Evolutionary conservation across 2,113 vertebrate species (phyloP).

Genomic region (Sciurus niger): DNA sequence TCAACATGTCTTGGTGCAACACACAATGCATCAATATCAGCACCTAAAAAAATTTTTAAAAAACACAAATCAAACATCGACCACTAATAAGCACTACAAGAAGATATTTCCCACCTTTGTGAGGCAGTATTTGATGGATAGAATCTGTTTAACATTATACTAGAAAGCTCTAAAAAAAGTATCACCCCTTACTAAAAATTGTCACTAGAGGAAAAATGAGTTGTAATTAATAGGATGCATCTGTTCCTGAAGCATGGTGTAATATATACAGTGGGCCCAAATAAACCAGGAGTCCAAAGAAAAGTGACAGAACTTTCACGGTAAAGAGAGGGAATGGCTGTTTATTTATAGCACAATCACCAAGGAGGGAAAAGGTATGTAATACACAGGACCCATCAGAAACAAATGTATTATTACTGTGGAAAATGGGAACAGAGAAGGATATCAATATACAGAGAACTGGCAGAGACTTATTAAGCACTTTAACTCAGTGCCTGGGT

Average conservation of each 20-base stretch:
- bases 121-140: neutral
- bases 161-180: neutral
- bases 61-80: conserved; percentile 64
- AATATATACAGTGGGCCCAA: neutral
- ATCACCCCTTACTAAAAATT: neutral
- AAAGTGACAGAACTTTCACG: neutral
- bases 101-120: conserved; percentile 47
- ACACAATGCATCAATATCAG: conserved; percentile 96
- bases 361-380: accelerated
- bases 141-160: neutral
- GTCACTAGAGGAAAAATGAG: neutral
- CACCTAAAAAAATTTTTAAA: conserved; percentile 87
- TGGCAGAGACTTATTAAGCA: neutral
- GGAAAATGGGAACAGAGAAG: neutral
- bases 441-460: neutral
- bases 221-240: neutral
- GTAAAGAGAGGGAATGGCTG: neutral
- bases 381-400: neutral
- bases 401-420: neutral
- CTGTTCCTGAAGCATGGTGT: neutral
- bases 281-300: neutral
- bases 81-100: conserved; percentile 12
- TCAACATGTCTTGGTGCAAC: conserved; percentile 94
- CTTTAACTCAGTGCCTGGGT: neutral
- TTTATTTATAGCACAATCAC: neutral